phyloP scores from a whole-genome alignment of 2,888 invertebrate genomes.

The Lithophane leautieri region DNA sequence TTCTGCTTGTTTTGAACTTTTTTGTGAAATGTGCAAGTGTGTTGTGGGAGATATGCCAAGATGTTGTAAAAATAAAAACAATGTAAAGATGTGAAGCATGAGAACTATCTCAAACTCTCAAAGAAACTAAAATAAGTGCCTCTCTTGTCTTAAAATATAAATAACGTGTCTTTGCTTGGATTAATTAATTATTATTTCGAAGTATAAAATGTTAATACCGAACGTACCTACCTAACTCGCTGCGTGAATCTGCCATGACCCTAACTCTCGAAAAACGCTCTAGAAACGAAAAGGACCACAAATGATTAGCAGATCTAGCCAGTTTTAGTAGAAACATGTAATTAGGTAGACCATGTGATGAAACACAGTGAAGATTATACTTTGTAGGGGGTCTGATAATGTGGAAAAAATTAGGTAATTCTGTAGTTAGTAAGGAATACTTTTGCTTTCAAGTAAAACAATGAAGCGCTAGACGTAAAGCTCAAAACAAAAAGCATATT shows the following conservation, averaged over 20 bases:
- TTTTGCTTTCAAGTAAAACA: background rate
- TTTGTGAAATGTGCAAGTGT: conserved; percentile 71
- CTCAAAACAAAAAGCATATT: too few species aligned
- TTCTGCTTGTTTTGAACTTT: conserved; percentile 56
- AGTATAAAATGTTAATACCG: conserved; percentile 7
- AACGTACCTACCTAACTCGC: background rate
- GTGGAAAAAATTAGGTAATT: background rate
- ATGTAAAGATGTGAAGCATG: conserved; percentile 26
- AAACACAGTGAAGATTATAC: background rate
- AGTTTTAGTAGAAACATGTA: background rate
- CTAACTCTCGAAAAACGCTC: background rate
- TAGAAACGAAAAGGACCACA: background rate
- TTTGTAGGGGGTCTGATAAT: background rate
- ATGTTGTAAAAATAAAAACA: conserved; percentile 39
- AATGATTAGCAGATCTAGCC: background rate
- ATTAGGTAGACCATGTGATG: background rate
- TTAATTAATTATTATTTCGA: conserved; percentile 30
- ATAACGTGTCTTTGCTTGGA: conserved; percentile 19
- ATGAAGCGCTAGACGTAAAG: background rate
- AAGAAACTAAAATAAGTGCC: conserved; percentile 21
- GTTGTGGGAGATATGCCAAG: conserved; percentile 36
- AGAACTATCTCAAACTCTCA: conserved; percentile 30
- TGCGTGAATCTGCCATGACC: background rate
- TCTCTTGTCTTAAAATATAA: conserved; percentile 26
- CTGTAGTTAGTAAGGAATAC: background rate